These are phyloP conservation scores for Hololepta plana DNA, from an alignment of 2,888 invertebrate species.

Conservation along the genomic window DNA sequence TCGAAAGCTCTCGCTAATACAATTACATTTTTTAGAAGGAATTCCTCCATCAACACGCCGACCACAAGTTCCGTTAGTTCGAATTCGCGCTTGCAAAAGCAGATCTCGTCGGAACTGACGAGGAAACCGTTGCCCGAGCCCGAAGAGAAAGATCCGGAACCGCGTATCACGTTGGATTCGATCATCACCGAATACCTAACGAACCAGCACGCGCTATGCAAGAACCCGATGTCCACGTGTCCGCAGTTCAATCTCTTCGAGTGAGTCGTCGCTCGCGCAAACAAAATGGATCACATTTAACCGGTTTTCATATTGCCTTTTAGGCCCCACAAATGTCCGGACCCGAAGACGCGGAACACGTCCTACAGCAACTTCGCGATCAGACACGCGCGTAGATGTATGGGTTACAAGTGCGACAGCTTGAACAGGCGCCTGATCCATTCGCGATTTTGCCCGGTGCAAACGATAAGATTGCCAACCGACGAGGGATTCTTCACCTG, in stretches of 20 bases:
- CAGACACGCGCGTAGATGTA: constrained; percentile 35
- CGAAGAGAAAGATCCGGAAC: constrained; percentile 17
- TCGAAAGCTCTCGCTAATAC: too few species aligned
- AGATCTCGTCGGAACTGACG: constrained; percentile 25
- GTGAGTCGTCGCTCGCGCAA: constrained; percentile 24
- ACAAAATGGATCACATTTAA: constrained; percentile 1
- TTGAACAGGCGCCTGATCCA: constrained; percentile 70
- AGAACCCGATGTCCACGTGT: constrained; percentile 94
- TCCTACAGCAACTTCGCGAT: constrained; percentile 56
- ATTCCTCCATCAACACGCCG: too few species aligned
- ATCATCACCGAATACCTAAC: constrained; percentile 94
- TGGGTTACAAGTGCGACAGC: constrained; percentile 37
- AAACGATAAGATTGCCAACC: constrained; percentile 49
- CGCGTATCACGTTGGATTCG: constrained; percentile 56
- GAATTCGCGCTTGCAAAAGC: constrained; percentile 30
- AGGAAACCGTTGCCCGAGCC: constrained; percentile 12
- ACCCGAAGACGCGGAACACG: constrained; percentile 49
- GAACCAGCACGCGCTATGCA: constrained; percentile 95
- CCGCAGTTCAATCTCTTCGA: constrained; percentile 88
- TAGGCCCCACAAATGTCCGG: constrained; percentile 93
- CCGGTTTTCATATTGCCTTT: constrained; percentile 4
- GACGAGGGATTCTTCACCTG: constrained; percentile 61
- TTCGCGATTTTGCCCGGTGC: constrained; percentile 60
- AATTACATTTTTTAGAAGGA: too few species aligned
- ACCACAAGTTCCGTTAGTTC: too few species aligned